Percentiles rank a stretch among this genome's conserved stretches.
phyloP scores from a whole-genome alignment of 2,113 vertebrate species.

The Pungitius pungitius region DNA sequence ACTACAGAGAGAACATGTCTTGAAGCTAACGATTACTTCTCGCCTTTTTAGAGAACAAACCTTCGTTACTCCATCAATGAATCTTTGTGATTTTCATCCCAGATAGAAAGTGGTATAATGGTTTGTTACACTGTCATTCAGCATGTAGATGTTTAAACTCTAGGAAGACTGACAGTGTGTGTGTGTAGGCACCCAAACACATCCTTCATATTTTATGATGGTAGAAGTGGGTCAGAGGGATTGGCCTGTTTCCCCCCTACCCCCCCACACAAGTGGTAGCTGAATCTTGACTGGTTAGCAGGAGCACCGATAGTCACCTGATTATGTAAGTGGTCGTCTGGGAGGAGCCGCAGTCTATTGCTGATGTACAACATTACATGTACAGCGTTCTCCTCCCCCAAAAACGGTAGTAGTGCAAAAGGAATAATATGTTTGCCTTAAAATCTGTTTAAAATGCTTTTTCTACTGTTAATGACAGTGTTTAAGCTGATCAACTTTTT shows the following conservation, averaged over 20 bases:
- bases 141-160: neutral
- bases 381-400: neutral
- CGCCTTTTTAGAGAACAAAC: neutral
- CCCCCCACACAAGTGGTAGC: slow-evolving; percentile 1
- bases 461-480: neutral
- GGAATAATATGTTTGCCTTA: neutral
- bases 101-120: neutral
- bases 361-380: neutral
- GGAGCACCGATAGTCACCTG: neutral
- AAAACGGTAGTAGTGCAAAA: neutral
- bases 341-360: neutral
- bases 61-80: neutral
- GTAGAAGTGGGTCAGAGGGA: slow-evolving; percentile 63
- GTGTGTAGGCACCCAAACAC: neutral
- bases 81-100: neutral
- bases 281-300: neutral
- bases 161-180: slow-evolving; percentile 4
- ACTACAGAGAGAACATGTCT: neutral
- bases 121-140: neutral
- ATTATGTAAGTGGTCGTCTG: neutral
- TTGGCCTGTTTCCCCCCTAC: slow-evolving; percentile 2
- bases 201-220: slow-evolving; percentile 64
- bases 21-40: neutral
- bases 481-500: too few relatives aligned
- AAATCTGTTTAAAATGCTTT: neutral